A percentile compares a stretch with the other conserved stretches of the same genome.
Conservation (phyloP, 2,888 invertebrate species). For the Diogma glabrata region DNA sequence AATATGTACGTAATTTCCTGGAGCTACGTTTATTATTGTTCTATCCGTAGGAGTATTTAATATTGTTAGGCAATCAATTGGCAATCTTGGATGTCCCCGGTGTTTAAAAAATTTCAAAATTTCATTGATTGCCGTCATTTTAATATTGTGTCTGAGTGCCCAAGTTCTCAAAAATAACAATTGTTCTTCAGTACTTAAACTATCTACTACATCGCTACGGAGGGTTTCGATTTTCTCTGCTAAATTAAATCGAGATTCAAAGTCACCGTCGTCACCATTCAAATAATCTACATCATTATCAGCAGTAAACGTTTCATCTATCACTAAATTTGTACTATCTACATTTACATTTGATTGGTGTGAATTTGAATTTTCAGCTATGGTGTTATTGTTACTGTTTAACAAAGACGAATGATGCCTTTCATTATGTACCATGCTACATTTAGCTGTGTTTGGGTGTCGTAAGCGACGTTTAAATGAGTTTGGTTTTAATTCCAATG, state of each 20-base stretch:
- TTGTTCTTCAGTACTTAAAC: background rate
- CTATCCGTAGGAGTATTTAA: background rate
- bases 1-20: background rate
- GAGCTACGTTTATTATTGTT: background rate
- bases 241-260: slow-evolving; percentile 1
- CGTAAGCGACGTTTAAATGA: background rate
- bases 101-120: background rate
- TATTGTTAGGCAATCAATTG: background rate
- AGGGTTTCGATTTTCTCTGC: background rate
- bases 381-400: background rate
- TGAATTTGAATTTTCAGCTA: background rate
- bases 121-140: background rate
- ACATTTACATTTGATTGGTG: too few relatives aligned
- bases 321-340: background rate
- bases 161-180: background rate
- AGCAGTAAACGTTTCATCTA: background rate
- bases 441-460: background rate
- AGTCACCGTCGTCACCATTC: background rate
- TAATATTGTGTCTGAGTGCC: background rate
- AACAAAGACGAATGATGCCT: background rate
- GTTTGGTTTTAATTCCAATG: too few relatives aligned
- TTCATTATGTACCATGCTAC: background rate
- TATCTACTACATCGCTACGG: background rate
- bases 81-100: background rate
- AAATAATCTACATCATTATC: background rate